Conservation (phyloP, 2,113 vertebrate genomes). For the Sminthopsis crassicaudata region DNA sequence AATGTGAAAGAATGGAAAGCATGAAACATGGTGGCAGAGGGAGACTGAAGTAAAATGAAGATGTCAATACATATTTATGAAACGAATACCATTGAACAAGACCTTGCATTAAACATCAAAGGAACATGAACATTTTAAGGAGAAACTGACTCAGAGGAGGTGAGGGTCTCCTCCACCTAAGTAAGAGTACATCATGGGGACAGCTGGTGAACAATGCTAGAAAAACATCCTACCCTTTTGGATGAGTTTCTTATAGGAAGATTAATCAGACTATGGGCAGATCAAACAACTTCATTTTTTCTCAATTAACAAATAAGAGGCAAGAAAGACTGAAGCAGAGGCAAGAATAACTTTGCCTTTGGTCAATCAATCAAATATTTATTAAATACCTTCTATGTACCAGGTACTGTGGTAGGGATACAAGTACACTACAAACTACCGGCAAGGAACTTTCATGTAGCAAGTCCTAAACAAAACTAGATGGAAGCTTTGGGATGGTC, state of each 20-base stretch:
- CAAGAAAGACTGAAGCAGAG: not conserved
- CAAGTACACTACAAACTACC: not conserved
- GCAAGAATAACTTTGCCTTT: not conserved
- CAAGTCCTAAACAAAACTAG: not conserved
- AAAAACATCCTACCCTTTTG: not conserved
- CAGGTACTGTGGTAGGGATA: not conserved
- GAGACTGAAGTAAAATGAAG: not conserved
- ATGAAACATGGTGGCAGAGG: not conserved
- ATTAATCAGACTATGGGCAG: not conserved
- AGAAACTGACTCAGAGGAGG: not conserved
- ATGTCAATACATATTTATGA: not conserved
- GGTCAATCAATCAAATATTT: not conserved
- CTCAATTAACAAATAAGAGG: not conserved
- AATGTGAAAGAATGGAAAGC: conserved; percentile 56
- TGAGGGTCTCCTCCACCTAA: not conserved
- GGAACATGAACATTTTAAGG: not conserved
- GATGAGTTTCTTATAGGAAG: not conserved
- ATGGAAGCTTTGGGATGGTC: not conserved
- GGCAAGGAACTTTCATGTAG: not conserved
- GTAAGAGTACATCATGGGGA: not conserved
- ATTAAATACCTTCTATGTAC: not conserved
- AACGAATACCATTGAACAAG: not conserved
- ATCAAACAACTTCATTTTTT: not conserved
- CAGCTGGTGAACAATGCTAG: not conserved
- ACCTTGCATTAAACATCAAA: not conserved